Conservation (phyloP, 1,140 invertebrate genomes). For the Ceratoteleas bidentatus region DNA sequence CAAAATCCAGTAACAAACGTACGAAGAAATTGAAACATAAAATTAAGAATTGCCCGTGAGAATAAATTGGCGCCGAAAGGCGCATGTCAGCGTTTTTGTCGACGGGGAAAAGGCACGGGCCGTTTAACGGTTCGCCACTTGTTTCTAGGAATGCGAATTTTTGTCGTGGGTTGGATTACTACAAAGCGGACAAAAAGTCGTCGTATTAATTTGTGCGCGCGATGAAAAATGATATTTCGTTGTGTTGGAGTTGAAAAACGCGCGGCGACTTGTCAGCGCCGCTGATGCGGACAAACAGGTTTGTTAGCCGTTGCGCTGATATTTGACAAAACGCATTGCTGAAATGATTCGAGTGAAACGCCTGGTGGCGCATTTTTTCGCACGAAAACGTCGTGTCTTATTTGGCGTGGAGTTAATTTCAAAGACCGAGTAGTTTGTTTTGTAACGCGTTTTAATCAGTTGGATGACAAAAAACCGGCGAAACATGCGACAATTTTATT, state of each 20-base stretch:
- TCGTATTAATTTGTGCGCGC: constrained; percentile 12
- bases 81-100: neutral
- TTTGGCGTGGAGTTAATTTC: neutral
- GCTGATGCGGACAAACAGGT: constrained; percentile 32
- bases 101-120: neutral
- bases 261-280: constrained; percentile 12
- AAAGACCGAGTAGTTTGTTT: neutral
- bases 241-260: constrained; percentile 16
- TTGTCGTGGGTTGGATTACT: neutral
- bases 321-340: constrained; percentile 44
- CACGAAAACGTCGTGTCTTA: neutral
- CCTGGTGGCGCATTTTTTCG: constrained; percentile 3
- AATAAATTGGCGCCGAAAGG: neutral
- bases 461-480: no score
- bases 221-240: constrained; percentile 24
- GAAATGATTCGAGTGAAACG: constrained; percentile 39
- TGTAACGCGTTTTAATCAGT: neutral
- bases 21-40: neutral
- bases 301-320: constrained; percentile 22
- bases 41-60: neutral
- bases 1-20: neutral
- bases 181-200: neutral
- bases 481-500: no score
- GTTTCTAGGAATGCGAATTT: constrained; percentile 9
- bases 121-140: neutral